Evolutionary conservation across 1,140 invertebrate species (phyloP).

Genomic region (Pseudomyrmex gracilis): DNA sequence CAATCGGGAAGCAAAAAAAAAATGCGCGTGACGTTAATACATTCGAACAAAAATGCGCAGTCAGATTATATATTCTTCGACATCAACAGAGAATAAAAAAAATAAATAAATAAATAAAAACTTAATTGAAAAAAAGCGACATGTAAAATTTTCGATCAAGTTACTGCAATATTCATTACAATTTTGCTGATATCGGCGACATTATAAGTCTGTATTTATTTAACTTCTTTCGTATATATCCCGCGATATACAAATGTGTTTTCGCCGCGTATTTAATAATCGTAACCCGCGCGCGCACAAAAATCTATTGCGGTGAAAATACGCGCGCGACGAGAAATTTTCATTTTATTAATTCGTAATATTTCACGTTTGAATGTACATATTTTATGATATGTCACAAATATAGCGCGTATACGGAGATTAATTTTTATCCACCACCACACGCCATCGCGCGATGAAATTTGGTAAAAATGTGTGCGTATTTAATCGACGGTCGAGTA

Average conservation of each 20-base stretch:
- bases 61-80: too few species aligned
- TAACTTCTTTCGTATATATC: slow-evolving; percentile 5
- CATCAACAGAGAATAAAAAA: too few species aligned
- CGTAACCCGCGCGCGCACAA: not conserved
- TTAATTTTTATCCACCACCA: too few species aligned
- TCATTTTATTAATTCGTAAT: slow-evolving; percentile 24
- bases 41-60: not conserved
- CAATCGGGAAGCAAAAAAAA: too few species aligned
- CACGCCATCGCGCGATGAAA: too few species aligned
- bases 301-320: not conserved
- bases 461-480: too few species aligned
- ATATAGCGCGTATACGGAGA: too few species aligned
- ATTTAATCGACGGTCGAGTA: too few species aligned
- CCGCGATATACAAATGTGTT: slow-evolving; percentile 6
- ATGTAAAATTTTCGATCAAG: slow-evolving; percentile 8
- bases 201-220: slow-evolving; percentile 41
- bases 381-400: not conserved
- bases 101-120: too few species aligned
- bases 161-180: slow-evolving; percentile 28
- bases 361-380: slow-evolving; percentile 23
- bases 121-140: not conserved
- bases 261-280: slow-evolving; percentile 19
- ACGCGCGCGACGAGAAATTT: not conserved
- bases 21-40: not conserved
- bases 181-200: not conserved